Conservation (phyloP, 92 coral and sea anemone species). For the Micromussa lordhowensis region DNA sequence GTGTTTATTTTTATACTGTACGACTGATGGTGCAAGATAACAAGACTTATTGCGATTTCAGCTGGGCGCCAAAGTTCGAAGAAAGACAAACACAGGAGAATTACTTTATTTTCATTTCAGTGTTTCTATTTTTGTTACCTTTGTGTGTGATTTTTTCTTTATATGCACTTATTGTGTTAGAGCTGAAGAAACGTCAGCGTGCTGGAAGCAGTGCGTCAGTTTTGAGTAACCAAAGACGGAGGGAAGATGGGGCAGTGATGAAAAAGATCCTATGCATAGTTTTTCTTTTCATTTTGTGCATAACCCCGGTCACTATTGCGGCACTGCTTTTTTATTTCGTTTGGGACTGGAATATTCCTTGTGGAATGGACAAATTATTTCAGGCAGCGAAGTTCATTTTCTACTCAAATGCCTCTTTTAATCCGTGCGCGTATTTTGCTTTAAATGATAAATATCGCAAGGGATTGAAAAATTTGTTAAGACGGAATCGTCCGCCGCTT, state of each 20-base stretch:
- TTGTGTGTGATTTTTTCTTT: not conserved
- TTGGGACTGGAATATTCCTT: not conserved
- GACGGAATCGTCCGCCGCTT: not conserved
- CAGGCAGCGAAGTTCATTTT: not conserved
- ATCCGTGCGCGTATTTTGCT: slow-evolving; percentile 4
- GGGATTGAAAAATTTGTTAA: not conserved
- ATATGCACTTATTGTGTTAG: not conserved
- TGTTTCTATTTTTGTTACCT: too few relatives aligned
- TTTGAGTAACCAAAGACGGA: not conserved
- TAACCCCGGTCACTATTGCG: not conserved
- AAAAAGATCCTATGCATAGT: slow-evolving; percentile 5
- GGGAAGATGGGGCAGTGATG: not conserved
- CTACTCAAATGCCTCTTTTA: slow-evolving; percentile 8
- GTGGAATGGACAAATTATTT: not conserved
- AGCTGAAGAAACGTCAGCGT: not conserved
- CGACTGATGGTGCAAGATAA: not conserved
- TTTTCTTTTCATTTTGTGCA: slow-evolving; percentile 2
- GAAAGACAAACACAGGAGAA: not conserved
- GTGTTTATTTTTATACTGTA: not conserved
- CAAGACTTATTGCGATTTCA: not conserved
- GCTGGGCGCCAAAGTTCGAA: not conserved
- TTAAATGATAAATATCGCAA: slow-evolving; percentile 2
- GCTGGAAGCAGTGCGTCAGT: not conserved
- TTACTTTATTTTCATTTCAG: not conserved
- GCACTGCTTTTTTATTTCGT: not conserved